A percentile compares a stretch with the other conserved stretches of the same genome.
Evolutionary conservation across 2,888 invertebrate genomes (phyloP).

Genomic region (Morpho achilles): DNA sequence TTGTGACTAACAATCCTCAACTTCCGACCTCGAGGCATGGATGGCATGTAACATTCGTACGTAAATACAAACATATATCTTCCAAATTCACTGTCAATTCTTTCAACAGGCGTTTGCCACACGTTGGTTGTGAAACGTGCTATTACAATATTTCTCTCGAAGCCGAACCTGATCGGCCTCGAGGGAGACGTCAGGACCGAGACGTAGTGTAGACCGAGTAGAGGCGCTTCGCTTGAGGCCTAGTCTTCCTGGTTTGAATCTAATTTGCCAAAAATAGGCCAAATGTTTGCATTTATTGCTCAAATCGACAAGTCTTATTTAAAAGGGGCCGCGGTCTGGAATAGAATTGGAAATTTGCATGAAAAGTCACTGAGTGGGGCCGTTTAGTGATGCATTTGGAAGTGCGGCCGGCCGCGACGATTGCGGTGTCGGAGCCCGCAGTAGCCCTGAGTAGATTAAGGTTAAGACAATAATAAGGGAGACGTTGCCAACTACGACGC

Average conservation of each 20-base stretch:
- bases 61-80: constrained; percentile 62
- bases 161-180: constrained; percentile 32
- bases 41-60: constrained; percentile 63
- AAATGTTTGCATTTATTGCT: constrained; percentile 56
- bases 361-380: constrained; percentile 4
- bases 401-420: constrained; percentile 15
- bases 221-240: constrained; percentile 71
- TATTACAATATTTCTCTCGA: constrained; percentile 57
- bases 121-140: constrained; percentile 77
- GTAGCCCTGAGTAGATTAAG: constrained; percentile 58
- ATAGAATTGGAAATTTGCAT: constrained; percentile 3
- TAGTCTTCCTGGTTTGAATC: constrained; percentile 57
- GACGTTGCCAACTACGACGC: constrained; percentile 65
- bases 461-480: constrained; percentile 68
- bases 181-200: constrained; percentile 56
- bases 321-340: constrained; percentile 23
- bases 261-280: constrained; percentile 67
- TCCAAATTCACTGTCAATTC: constrained; percentile 69
- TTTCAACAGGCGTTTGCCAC: constrained; percentile 64
- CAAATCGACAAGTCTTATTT: constrained; percentile 36
- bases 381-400: constrained; percentile 6
- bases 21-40: constrained; percentile 44
- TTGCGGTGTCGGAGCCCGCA: constrained; percentile 8
- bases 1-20: constrained; percentile 44
- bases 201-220: constrained; percentile 71